Conservation (phyloP, 2,113 vertebrate genomes). For the Phalacrocorax aristotelis region DNA sequence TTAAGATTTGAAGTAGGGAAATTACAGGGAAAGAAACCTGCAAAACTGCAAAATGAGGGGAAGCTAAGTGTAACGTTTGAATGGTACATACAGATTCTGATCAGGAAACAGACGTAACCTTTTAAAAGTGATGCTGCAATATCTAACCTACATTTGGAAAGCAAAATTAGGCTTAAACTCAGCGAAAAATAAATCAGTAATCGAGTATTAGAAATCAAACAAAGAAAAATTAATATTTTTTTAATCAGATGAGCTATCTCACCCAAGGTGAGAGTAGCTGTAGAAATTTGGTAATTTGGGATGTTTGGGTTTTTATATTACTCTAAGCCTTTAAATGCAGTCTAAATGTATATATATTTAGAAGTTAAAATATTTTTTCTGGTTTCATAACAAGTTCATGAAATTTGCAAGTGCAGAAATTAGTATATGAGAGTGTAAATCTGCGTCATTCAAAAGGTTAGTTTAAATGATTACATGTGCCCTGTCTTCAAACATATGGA, state of each 20-base stretch:
- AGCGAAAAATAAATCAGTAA: neutral
- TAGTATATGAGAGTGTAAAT: neutral
- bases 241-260: neutral
- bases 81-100: neutral
- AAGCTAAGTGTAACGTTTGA: neutral
- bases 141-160: neutral
- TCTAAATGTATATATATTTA: neutral
- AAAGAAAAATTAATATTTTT: neutral
- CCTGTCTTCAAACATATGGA: neutral
- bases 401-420: neutral
- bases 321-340: neutral
- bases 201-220: neutral
- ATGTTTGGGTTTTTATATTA: neutral
- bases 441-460: neutral
- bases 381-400: neutral
- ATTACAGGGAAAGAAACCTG: fast-evolving
- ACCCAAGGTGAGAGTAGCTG: neutral
- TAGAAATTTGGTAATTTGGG: neutral
- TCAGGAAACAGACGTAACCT: neutral
- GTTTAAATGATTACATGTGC: neutral
- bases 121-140: neutral
- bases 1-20: neutral
- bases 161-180: neutral
- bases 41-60: neutral
- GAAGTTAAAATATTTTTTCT: neutral